A percentile compares a stretch with the other conserved stretches of the same genome.
Conservation (phyloP, 1,140 invertebrate species). For the Drosophila pallidifrons region DNA sequence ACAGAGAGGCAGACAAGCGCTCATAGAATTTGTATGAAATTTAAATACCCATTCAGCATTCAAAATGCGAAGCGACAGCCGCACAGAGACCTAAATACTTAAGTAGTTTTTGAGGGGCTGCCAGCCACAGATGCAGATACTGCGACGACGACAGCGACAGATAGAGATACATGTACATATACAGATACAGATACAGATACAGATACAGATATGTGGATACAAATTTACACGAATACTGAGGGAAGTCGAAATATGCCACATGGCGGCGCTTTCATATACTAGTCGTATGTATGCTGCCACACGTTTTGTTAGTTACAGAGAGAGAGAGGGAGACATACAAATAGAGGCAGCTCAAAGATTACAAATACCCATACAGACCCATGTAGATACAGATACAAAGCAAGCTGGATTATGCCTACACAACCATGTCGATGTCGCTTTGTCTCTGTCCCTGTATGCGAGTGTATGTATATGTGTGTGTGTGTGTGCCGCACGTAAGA, state of each 20-base stretch:
- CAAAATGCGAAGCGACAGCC: conserved; percentile 79
- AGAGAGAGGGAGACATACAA: conserved; percentile 56
- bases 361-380: conserved; percentile 29
- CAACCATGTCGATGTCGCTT: conserved; percentile 38
- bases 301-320: conserved; percentile 76
- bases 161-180: conserved; percentile 15
- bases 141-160: conserved; percentile 4
- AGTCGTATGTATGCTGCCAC: conserved; percentile 56
- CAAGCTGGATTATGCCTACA: conserved; percentile 73
- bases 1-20: conserved; percentile 70
- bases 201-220: conserved; percentile 8
- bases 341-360: conserved; percentile 61
- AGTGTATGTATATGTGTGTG: conserved; percentile 20
- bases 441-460: conserved; percentile 21
- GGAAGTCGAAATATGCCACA: conserved; percentile 42
- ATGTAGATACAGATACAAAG: conserved; percentile 38
- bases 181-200: conserved; percentile 24
- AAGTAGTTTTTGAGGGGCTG: conserved; percentile 79
- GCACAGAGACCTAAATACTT: conserved; percentile 81
- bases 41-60: conserved; percentile 84
- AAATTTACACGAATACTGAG: conserved; percentile 13
- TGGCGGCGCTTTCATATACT: conserved; percentile 66
- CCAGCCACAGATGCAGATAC: conserved; percentile 48
- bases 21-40: conserved; percentile 84
- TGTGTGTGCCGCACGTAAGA: conserved; percentile 66